Evolutionary conservation across 2,888 invertebrate genomes (phyloP), one percentile per base, ranked within the genome.

Genomic region (Ariolimax columbianus): DNA sequence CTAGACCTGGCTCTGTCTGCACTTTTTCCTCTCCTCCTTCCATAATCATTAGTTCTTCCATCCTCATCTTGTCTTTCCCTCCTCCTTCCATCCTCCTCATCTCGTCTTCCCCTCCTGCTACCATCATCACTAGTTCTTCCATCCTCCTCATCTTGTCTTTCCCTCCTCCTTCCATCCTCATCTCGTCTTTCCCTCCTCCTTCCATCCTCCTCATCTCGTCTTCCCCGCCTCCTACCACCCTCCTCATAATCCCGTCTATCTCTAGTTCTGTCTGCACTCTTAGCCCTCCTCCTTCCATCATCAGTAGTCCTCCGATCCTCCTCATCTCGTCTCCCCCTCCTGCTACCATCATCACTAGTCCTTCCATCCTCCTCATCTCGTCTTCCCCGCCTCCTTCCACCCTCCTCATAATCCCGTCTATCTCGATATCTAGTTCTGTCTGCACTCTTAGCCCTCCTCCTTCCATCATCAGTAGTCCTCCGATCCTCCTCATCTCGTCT

Each of bases 241-340:
- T 70, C 70, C 7, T 63, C 63, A 26, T 79, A 33, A 33, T 33
- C 23, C 33, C 38, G 23, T 14, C 38, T 79, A 33, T 30, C 68
- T 68, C 68, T 63, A 36, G 33, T 19, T 40, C 59, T 63, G 17
- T 63, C 40, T 9, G 36, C 23, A 4, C 26, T 19, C 3, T 63
- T 38, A 63, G 33, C 66, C 38, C 40, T 79, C 23, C 55, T 23
- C 33, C 47, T 51, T 3, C 19, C 11, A 14, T 14, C 26, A 63
- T 63, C 66, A 26, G 38, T 38, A 38, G 59, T 36, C 79, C 36
- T 59, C 38, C 30, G 33, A 23, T 63, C 40, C n/a, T 23, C 17
- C 23, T 79, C 66, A 40, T 80, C 68, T 40, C n/a, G n/a, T n/a
- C 59, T 73, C 40, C 33, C 36, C 23, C 36, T 51, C 73, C 38